Evolutionary conservation across 2,797 vertebrate genomes (phyloP), one percentile per base, ranked within the genome.

Genomic region (Helarctos malayanus): DNA sequence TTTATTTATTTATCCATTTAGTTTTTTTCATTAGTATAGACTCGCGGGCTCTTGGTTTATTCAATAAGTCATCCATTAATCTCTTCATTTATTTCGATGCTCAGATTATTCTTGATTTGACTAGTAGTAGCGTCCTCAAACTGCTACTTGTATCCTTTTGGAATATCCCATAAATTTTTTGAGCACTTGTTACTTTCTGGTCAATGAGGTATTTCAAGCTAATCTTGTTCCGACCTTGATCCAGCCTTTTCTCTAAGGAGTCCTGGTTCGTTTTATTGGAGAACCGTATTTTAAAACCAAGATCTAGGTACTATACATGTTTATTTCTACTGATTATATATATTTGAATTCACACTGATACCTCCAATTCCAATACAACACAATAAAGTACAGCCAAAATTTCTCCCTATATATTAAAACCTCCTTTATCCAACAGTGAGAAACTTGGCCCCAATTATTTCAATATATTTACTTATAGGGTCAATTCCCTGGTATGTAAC

Each of bases 241-340:
- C 73, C 76, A 29, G 35, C 14, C 14, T 92, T 76, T 83, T 59
- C 59, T 71, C 45, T 29, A 68, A 82, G 57, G 57, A 80, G 7
- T 54, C 15, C 8, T 59, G 6, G 49, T 79, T 79, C 38, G 79
- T 65, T 91, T 91, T 79, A 88, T 59, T 79, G 18, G 49, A 94
- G 29, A 71, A 73, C 41, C 10, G 0, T 79, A 79, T 79, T 91
- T 91, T 73, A 88, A 78, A 94, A 35, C 2, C 12, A 83, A 91
- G 61, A 95, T 71, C 23, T 91, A 82, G 19, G 25, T 27, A 81
- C 35, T 71, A 84, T 18, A 32, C n/a, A 3, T 41, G 35, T 47
- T 82, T 78, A 87, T 73, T 79, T 91, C 47, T 95, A 52, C 75
- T 78, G 56, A 91, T 91, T 91, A 71, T 52, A 45, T 73, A 19